Evolutionary conservation across 2,797 vertebrate genomes (phyloP).

Genomic region (Melanotaenia maccullochi): DNA sequence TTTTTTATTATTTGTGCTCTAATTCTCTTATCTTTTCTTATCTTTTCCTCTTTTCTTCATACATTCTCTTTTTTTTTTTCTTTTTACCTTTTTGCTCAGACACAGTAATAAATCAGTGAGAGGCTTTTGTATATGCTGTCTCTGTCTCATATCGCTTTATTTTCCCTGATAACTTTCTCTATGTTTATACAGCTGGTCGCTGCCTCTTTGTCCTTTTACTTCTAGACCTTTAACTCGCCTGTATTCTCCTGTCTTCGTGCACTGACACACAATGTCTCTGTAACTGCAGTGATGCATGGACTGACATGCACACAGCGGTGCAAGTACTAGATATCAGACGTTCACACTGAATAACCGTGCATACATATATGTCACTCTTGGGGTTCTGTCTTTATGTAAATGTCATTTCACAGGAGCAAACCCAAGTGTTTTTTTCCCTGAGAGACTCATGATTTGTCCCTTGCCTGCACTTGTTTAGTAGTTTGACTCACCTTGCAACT

Average conservation of each 20-base stretch:
- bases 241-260: not conserved
- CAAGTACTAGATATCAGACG: not conserved
- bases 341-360: not conserved
- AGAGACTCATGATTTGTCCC: not conserved
- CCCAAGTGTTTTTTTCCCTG: not conserved
- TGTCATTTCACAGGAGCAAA: slow-evolving; percentile 8
- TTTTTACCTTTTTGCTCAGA: not conserved
- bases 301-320: not conserved
- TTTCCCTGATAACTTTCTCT: not conserved
- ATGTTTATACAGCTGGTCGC: not conserved
- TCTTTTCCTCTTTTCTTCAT: not conserved
- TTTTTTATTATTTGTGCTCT: not conserved
- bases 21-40: not conserved
- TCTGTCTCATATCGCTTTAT: not conserved
- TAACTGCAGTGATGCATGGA: not conserved
- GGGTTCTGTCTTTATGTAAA: not conserved
- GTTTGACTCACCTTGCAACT: not conserved
- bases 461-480: not conserved
- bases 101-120: not conserved
- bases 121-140: not conserved
- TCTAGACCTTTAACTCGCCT: not conserved
- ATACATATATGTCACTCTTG: not conserved
- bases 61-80: not conserved
- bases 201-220: not conserved
- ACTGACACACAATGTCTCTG: not conserved